phyloP scores from a whole-genome alignment of 2,113 vertebrate genomes.

The Strix aluco region DNA sequence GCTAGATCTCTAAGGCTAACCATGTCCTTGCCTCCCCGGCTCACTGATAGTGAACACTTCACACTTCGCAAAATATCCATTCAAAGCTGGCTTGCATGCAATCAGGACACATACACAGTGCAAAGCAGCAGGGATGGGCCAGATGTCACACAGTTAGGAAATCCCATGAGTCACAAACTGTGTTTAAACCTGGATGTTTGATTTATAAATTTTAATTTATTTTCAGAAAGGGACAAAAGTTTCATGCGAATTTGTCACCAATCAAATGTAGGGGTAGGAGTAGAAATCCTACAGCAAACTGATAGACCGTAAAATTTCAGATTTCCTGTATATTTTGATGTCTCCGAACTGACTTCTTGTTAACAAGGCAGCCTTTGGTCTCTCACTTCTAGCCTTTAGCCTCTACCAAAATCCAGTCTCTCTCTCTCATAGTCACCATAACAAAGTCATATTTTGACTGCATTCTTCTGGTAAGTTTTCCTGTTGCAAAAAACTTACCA shows the following conservation, averaged over 20 bases:
- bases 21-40: fast-evolving
- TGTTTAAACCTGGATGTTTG: neutral
- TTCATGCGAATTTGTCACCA: neutral
- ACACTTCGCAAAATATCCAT: fast-evolving
- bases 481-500: neutral
- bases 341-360: neutral
- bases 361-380: neutral
- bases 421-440: neutral
- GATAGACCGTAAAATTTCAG: fast-evolving
- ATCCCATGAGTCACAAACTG: neutral
- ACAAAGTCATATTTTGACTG: neutral
- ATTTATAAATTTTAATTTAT: neutral
- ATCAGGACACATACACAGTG: neutral
- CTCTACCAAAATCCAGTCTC: neutral
- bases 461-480: neutral
- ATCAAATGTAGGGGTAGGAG: neutral
- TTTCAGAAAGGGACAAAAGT: neutral
- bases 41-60: neutral
- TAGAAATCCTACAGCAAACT: neutral
- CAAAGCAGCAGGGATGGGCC: neutral
- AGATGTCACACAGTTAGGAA: neutral
- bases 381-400: neutral
- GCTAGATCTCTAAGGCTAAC: neutral
- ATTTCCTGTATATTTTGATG: neutral
- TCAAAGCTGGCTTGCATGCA: neutral